phyloP scores from a whole-genome alignment of 2,888 invertebrate genomes.

The Rhabditophanes sp. region DNA sequence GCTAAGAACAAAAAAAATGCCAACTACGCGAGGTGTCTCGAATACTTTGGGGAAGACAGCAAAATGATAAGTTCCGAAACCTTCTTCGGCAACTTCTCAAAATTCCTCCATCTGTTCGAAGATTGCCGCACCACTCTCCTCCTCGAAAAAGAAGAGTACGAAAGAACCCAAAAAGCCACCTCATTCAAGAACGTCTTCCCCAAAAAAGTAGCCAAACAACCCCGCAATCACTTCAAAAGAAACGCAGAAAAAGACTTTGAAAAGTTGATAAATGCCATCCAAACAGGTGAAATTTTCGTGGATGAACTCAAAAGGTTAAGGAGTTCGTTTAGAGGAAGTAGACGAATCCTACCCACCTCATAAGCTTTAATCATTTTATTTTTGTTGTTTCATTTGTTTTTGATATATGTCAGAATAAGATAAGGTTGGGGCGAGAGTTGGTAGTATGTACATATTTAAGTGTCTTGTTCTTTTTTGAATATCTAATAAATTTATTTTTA shows the following conservation, averaged over 20 bases:
- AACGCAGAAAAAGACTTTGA: conserved; percentile 34
- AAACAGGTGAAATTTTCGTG: conserved; percentile 41
- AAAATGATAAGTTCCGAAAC: no score
- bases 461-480: no score
- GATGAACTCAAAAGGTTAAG: conserved; percentile 38
- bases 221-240: conserved; percentile 1
- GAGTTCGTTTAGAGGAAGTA: conserved; percentile 27
- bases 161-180: conserved; percentile 3
- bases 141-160: conserved; percentile 4
- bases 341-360: no score
- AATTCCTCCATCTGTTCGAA: conserved; percentile 22
- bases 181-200: neutral
- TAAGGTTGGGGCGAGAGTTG: no score
- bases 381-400: no score
- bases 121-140: conserved; percentile 19
- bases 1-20: conserved; percentile 27
- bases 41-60: conserved; percentile 25
- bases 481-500: no score
- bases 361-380: no score
- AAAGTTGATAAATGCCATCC: conserved; percentile 33
- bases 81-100: conserved; percentile 34
- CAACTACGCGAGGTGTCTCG: conserved; percentile 31
- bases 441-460: no score
- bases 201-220: neutral
- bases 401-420: no score